Percentiles rank a stretch among this genome's conserved stretches.
phyloP scores from a whole-genome alignment of 2,888 invertebrate genomes.

The Nineta flava region DNA sequence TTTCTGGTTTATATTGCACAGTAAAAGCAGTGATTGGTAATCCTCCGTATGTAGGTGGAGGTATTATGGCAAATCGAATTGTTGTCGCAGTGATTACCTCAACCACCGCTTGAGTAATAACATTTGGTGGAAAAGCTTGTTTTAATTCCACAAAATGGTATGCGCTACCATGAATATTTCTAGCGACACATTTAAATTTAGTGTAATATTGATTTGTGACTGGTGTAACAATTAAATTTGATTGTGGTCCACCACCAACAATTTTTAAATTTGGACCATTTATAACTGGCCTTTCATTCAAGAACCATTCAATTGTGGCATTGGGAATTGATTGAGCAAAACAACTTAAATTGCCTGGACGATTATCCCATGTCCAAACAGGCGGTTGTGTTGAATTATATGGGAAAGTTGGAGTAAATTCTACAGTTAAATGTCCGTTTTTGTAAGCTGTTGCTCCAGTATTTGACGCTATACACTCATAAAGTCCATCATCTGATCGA shows the following conservation, averaged over 20 bases:
- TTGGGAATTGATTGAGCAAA: conserved; percentile 78
- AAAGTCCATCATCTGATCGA: conserved; percentile 70
- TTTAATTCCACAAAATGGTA: conserved; percentile 52
- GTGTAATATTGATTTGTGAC: conserved; percentile 49
- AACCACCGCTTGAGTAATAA: conserved; percentile 47
- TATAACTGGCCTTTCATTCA: conserved; percentile 23
- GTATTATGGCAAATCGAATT: conserved; percentile 60
- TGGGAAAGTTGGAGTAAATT: conserved; percentile 68
- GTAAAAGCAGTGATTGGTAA: conserved; percentile 57
- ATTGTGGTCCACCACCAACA: conserved; percentile 51
- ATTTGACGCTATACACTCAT: conserved; percentile 73
- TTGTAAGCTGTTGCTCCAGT: conserved; percentile 57
- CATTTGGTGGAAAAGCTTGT: conserved; percentile 55
- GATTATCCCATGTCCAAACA: conserved; percentile 69
- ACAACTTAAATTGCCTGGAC: conserved; percentile 71
- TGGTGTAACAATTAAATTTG: conserved; percentile 54
- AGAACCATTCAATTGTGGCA: conserved; percentile 78
- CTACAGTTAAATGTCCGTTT: conserved; percentile 69
- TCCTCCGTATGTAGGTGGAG: conserved; percentile 58
- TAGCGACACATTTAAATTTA: conserved; percentile 66
- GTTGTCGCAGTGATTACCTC: conserved; percentile 68
- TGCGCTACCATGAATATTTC: conserved; percentile 54
- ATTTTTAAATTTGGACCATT: conserved; percentile 39
- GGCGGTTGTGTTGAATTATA: conserved; percentile 51
- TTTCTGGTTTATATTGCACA: conserved; percentile 58